Percentiles rank a stretch among this genome's conserved stretches.
phyloP scores from a whole-genome alignment of 2,113 vertebrate species.

The Bubo bubo region DNA sequence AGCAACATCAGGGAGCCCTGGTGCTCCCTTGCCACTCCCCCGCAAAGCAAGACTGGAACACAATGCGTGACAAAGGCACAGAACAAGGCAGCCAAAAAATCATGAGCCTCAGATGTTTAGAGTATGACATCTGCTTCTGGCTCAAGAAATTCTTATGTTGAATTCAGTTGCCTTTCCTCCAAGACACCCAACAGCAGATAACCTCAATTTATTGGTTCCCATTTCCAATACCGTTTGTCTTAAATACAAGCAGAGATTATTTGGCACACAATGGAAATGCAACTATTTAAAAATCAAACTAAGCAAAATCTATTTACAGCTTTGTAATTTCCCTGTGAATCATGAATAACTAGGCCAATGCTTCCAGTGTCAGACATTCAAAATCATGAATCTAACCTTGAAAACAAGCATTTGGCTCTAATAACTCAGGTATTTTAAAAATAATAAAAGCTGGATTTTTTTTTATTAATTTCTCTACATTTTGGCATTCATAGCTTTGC shows the following conservation, averaged over 20 bases:
- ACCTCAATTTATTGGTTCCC: not conserved
- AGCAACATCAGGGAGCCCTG: not conserved
- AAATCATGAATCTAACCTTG: not conserved
- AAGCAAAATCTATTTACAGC: slow-evolving; percentile 29
- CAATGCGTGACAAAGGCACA: slow-evolving; percentile 15
- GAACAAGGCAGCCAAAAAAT: not conserved
- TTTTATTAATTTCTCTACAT: not conserved
- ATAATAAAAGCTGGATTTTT: not conserved
- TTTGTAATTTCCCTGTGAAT: not conserved
- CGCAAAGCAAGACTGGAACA: not conserved
- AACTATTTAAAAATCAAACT: not conserved
- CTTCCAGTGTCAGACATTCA: not conserved
- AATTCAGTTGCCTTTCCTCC: slow-evolving; percentile 48
- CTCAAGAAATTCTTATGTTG: not conserved
- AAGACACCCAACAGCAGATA: slow-evolving; percentile 22
- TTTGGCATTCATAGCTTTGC: not conserved
- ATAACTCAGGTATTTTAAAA: not conserved
- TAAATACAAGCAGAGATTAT: not conserved
- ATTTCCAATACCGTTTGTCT: not conserved
- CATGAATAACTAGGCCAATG: not conserved
- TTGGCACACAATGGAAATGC: not conserved
- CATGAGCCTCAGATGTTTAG: slow-evolving; percentile 35
- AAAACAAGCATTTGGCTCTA: not conserved
- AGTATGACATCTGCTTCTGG: slow-evolving; percentile 41
- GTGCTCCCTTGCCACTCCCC: rapidly evolving